A percentile compares a stretch with the other conserved stretches of the same genome.
These are phyloP conservation scores for Rhynchophorus ferrugineus DNA, from an alignment of 1,140 invertebrate genomes.

Conservation along the genomic window DNA sequence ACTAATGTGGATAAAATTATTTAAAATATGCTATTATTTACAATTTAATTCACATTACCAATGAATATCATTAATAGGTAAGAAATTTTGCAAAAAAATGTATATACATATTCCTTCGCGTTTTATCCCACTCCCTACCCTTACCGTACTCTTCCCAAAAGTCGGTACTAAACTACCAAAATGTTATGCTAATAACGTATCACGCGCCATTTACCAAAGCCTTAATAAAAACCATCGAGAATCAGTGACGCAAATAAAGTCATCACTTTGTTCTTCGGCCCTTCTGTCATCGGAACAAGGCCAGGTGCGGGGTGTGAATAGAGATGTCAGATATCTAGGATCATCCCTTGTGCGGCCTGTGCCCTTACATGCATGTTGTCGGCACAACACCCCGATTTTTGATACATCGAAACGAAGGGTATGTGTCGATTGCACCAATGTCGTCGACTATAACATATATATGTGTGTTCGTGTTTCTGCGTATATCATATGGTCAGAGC, in stretches of 20 bases:
- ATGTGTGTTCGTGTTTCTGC: not conserved
- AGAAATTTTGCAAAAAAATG: too few species aligned
- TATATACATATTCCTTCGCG: too few species aligned
- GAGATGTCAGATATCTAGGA: conserved; percentile 25
- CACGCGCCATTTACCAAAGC: conserved; percentile 19
- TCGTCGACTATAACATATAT: not conserved
- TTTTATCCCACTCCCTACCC: too few species aligned
- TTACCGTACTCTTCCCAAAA: too few species aligned
- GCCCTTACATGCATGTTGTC: conserved; percentile 20
- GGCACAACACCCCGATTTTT: conserved; percentile 10
- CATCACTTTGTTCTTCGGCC: conserved; percentile 21
- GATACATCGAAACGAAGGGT: not conserved
- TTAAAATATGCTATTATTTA: too few species aligned
- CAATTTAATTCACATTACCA: too few species aligned
- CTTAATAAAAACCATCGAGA: conserved; percentile 24
- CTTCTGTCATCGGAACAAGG: not conserved
- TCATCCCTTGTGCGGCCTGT: conserved; percentile 21
- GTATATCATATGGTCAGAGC: not conserved
- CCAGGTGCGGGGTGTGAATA: conserved; percentile 25
- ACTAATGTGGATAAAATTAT: too few species aligned
- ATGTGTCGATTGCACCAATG: not conserved
- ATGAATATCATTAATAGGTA: too few species aligned
- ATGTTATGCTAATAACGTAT: conserved; percentile 10
- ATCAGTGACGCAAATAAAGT: conserved; percentile 26
- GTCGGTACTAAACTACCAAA: not conserved